Evolutionary conservation across 2,888 invertebrate species (phyloP).

Genomic region (Drosophila villosipedis): DNA sequence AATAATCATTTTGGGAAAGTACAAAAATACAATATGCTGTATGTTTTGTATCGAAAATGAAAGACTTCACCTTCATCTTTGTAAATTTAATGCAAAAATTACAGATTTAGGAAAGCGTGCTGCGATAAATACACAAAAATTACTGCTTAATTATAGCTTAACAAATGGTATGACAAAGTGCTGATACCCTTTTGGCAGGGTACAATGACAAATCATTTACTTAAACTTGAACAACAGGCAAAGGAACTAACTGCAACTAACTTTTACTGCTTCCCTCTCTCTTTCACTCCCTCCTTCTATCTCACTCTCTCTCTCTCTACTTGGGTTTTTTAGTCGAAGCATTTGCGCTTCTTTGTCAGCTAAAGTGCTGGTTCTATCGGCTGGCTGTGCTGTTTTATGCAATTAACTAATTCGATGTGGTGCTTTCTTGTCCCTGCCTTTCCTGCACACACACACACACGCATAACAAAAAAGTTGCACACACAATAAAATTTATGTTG

Average conservation of each 20-base stretch:
- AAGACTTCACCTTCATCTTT: no score
- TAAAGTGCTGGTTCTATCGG: slow-evolving; percentile 60
- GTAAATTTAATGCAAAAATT: background rate
- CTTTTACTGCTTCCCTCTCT: background rate
- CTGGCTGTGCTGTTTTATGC: slow-evolving; percentile 55
- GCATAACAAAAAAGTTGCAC: slow-evolving; percentile 33
- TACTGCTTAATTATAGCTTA: background rate
- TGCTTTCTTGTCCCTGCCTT: slow-evolving; percentile 45
- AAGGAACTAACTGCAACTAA: slow-evolving; percentile 42
- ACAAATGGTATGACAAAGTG: background rate
- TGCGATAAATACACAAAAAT: background rate
- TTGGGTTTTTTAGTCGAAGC: slow-evolving; percentile 39
- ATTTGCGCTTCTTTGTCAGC: slow-evolving; percentile 58
- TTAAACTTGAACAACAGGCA: slow-evolving; percentile 34
- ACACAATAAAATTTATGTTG: slow-evolving; percentile 73
- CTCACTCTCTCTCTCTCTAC: background rate
- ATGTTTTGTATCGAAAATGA: background rate
- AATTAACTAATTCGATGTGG: slow-evolving; percentile 80
- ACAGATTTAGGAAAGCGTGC: background rate
- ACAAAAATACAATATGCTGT: background rate
- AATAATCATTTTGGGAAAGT: background rate
- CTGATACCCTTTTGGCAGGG: slow-evolving; percentile 14
- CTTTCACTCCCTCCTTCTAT: background rate
- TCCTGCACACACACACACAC: slow-evolving; percentile 16
- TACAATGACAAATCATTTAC: slow-evolving; percentile 52